Percentiles rank a stretch among this genome's conserved stretches.
Conservation (phyloP, 2,113 vertebrate genomes). For the Anhinga rufa region DNA sequence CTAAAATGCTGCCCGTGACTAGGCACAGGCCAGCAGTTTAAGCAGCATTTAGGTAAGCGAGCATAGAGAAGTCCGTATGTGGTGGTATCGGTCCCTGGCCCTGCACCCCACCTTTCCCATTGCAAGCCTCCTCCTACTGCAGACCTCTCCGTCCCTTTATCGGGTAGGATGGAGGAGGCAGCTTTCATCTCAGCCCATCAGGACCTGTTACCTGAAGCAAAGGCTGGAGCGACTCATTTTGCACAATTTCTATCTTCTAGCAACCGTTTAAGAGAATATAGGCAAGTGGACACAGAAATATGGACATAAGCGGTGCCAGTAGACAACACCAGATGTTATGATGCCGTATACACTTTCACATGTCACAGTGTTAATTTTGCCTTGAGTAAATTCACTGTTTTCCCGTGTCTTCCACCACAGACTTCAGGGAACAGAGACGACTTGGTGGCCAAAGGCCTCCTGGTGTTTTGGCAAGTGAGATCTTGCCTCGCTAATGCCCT, state of each 20-base stretch:
- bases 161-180: not conserved
- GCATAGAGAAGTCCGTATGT: not conserved
- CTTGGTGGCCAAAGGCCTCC: not conserved
- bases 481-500: not conserved
- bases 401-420: not conserved
- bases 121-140: not conserved
- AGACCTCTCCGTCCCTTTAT: not conserved
- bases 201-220: not conserved
- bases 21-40: not conserved
- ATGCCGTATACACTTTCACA: not conserved
- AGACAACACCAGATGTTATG: not conserved
- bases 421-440: not conserved
- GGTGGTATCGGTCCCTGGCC: fast-evolving
- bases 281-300: not conserved
- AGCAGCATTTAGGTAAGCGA: not conserved
- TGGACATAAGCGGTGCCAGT: not conserved
- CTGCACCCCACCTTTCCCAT: not conserved
- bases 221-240: not conserved
- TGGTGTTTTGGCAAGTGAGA: not conserved
- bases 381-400: not conserved
- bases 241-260: not conserved
- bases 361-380: not conserved
- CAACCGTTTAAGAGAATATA: not conserved
- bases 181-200: not conserved
- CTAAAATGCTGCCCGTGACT: too few relatives aligned